Evolutionary conservation across 2,888 invertebrate species (phyloP), one percentile per base, ranked within the genome.

Genomic region (Kryphioiulus occultus): DNA sequence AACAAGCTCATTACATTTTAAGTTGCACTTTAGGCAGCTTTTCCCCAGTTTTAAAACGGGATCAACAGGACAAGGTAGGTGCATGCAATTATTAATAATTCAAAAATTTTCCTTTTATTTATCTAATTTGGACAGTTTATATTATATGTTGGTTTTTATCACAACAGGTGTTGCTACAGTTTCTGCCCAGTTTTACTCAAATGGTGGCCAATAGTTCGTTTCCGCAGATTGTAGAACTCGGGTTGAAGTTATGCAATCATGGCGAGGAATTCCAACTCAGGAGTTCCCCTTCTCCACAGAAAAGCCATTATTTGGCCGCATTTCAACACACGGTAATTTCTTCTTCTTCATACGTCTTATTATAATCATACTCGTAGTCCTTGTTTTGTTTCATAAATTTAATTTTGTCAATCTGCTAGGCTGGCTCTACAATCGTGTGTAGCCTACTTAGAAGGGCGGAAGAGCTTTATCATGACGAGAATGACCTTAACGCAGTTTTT

Each of bases 41-140:
- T 82, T 44, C 88, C 30, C 19, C 39, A 47, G 87, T 88, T 84
- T 85, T 87, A 85, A 88, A 88, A 22, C 87, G 68, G 32, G 88
- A 86, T 53, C 44, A 39, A 30, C 86, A 84, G 15, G 88, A 88
- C 83, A 78, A 83, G 26, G 87, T 87, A 42, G 42, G 84, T 84
- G 68, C 32, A 5, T 84, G 68, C 32, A 5, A 26, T 47, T n/a
- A 5, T 26, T 22, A 42, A 17, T 84, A 17, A 3, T 84, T 35
- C 2, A 53, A 26, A n/a, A n/a, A n/a, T n/a, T n/a, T n/a, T n/a
- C n/a, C n/a, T n/a, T 83, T 83, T 19, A n/a, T 83, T 83, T 4
- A 19, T 26, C 4, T 1, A 17, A 35, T 83, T 82, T n/a, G n/a
- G 4, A 17, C 19, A 35, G 30, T 68, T 84, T 84, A 0, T 0